phyloP scores from a whole-genome alignment of 2,888 invertebrate species.

The Stenurella melanura region DNA sequence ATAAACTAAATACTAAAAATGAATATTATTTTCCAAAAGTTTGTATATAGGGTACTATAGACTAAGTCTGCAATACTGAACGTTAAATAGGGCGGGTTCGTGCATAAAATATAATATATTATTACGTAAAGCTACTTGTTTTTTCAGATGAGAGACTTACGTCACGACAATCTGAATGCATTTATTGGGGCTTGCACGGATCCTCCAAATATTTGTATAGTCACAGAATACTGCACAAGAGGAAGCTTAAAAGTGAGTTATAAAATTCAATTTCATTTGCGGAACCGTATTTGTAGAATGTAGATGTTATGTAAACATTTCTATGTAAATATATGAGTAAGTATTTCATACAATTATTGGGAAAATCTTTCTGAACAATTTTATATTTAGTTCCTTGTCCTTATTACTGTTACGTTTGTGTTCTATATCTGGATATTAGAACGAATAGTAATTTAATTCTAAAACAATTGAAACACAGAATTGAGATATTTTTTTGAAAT shows the following conservation, averaged over 20 bases:
- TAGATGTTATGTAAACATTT: slow-evolving; percentile 2
- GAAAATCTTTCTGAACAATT: background rate
- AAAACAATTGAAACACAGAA: too few relatives aligned
- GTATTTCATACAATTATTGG: background rate
- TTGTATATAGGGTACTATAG: too few relatives aligned
- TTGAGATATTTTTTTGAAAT: too few relatives aligned
- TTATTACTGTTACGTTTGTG: too few relatives aligned
- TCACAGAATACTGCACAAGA: slow-evolving; percentile 91
- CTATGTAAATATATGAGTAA: background rate
- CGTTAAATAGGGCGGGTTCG: background rate
- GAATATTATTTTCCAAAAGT: too few relatives aligned
- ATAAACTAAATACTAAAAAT: too few relatives aligned
- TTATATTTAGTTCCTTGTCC: background rate
- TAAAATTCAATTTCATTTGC: background rate
- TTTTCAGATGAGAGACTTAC: slow-evolving; percentile 88
- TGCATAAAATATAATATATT: background rate
- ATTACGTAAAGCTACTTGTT: slow-evolving; percentile 25
- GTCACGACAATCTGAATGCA: slow-evolving; percentile 93
- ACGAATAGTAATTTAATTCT: too few relatives aligned
- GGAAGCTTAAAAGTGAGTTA: slow-evolving; percentile 89
- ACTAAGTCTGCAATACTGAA: too few relatives aligned
- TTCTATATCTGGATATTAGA: too few relatives aligned
- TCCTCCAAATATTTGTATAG: slow-evolving; percentile 91
- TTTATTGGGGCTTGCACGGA: slow-evolving; percentile 95
- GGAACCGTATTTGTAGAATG: background rate